Percentiles rank a stretch among this genome's conserved stretches.
These are phyloP conservation scores for Ceyx cyanopectus DNA, from an alignment of 2,113 vertebrate genomes.

Conservation along the genomic window DNA sequence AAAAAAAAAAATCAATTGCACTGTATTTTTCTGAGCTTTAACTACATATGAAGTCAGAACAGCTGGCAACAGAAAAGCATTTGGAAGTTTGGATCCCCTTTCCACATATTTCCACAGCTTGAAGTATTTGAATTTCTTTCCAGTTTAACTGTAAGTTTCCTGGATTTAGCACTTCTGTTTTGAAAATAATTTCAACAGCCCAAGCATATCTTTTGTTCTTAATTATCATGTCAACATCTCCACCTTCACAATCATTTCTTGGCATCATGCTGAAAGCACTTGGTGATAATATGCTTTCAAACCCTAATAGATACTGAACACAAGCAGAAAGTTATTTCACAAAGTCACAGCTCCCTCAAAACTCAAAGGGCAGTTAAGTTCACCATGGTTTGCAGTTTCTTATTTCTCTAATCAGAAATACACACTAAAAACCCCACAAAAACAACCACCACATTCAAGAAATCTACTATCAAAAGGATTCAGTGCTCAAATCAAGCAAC, in stretches of 20 bases:
- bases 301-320: not conserved
- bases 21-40: conserved; percentile 8
- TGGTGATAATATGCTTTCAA: not conserved
- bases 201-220: not conserved
- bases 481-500: not conserved
- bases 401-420: not conserved
- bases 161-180: not conserved
- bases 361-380: not conserved
- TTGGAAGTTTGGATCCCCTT: conserved; percentile 10
- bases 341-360: not conserved
- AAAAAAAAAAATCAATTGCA: not conserved
- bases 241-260: not conserved
- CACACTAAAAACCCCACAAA: too few species aligned
- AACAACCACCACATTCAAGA: too few species aligned
- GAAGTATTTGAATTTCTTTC: not conserved
- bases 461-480: too few species aligned
- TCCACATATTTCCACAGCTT: conserved; percentile 35
- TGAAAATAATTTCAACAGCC: not conserved
- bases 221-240: not conserved
- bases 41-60: not conserved
- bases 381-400: not conserved
- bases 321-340: not conserved
- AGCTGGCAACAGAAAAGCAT: conserved; percentile 8
- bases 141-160: conserved; percentile 7
- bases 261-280: not conserved